phyloP scores from a whole-genome alignment of 2,113 vertebrate genomes.

The Campylomormyrus tamandua region DNA sequence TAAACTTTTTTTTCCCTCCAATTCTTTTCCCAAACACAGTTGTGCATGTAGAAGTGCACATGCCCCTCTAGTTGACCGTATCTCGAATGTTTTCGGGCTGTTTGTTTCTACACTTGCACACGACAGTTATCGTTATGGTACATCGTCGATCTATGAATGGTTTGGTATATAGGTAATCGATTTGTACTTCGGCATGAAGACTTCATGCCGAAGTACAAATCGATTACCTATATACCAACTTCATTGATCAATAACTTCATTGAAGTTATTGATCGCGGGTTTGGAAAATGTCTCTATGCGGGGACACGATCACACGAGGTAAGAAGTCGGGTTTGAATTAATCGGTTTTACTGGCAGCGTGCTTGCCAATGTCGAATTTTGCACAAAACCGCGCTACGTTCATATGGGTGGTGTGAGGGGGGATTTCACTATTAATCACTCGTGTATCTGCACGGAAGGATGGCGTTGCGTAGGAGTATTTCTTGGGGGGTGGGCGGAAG shows the following conservation, averaged over 20 bases:
- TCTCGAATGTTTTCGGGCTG: not conserved
- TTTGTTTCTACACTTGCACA: not conserved
- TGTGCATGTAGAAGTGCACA: not conserved
- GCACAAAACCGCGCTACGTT: not conserved
- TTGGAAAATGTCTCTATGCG: not conserved
- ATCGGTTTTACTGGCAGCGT: not conserved
- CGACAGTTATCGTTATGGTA: not conserved
- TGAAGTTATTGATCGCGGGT: not conserved
- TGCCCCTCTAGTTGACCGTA: not conserved
- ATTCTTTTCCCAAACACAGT: not conserved
- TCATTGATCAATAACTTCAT: too few relatives aligned
- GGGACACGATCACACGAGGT: not conserved
- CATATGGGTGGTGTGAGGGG: not conserved
- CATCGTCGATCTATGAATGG: not conserved
- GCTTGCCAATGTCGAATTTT: not conserved
- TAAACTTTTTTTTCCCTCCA: not conserved
- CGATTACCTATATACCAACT: too few relatives aligned
- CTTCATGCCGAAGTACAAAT: too few relatives aligned
- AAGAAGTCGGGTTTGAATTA: not conserved
- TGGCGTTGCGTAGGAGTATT: not conserved
- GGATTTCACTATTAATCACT: not conserved
- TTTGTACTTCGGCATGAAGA: not conserved
- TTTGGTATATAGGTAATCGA: not conserved
- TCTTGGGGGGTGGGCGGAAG: not conserved
- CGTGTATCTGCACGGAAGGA: not conserved